Conservation (phyloP, 2,888 invertebrate genomes). For the Lasiommata megera region DNA sequence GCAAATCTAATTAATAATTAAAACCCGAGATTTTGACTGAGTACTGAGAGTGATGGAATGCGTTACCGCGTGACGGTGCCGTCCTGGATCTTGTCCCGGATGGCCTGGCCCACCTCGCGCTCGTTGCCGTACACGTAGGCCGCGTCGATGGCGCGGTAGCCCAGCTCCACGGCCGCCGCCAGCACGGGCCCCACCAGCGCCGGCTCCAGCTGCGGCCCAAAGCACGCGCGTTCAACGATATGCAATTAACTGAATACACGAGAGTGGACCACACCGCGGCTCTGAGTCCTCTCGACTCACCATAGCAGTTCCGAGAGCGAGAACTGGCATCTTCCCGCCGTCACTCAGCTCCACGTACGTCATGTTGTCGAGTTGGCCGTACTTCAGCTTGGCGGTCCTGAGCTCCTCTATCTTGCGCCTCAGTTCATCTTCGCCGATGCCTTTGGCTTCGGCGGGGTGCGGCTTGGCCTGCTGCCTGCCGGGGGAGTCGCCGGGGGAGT, state of each 20-base stretch:
- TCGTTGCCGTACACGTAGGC: constrained; percentile 82
- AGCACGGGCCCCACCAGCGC: constrained; percentile 61
- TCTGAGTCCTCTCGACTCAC: constrained; percentile 40
- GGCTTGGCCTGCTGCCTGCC: neutral
- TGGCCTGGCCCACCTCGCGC: constrained; percentile 73
- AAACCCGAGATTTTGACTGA: too few relatives aligned
- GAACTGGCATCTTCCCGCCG: constrained; percentile 50
- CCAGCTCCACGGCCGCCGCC: constrained; percentile 79
- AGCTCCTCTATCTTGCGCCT: constrained; percentile 46
- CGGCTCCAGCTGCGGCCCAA: constrained; percentile 49
- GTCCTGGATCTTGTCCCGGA: constrained; percentile 73
- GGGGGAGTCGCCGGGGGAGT: neutral
- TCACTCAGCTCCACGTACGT: constrained; percentile 43
- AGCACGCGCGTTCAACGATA: too few relatives aligned
- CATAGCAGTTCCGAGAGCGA: constrained; percentile 62
- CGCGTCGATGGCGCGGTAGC: constrained; percentile 83
- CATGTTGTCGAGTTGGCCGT: constrained; percentile 42
- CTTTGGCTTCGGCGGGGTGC: neutral
- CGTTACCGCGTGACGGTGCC: constrained; percentile 75
- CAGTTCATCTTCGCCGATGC: constrained; percentile 39
- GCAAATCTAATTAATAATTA: too few relatives aligned
- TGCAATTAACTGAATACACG: too few relatives aligned
- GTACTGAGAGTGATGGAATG: too few relatives aligned
- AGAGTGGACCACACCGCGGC: too few relatives aligned
- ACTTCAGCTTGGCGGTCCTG: constrained; percentile 40